A percentile compares a stretch with the other conserved stretches of the same genome.
Conservation (phyloP, 2,113 vertebrate genomes). For the Odocoileus virginianus region DNA sequence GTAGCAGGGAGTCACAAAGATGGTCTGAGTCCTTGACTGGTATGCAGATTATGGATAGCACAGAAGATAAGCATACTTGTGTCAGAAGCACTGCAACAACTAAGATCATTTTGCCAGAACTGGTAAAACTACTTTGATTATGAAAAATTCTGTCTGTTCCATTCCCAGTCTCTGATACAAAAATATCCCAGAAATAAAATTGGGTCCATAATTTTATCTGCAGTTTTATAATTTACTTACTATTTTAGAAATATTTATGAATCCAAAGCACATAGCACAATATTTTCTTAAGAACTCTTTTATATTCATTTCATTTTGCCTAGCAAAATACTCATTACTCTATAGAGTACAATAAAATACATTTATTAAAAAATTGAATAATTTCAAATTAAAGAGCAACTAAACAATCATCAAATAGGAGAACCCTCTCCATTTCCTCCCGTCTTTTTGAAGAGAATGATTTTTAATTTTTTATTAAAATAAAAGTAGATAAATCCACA, state of each 20-base stretch:
- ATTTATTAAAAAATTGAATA: not conserved
- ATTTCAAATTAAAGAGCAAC: not conserved
- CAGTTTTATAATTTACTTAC: not conserved
- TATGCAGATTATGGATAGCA: not conserved
- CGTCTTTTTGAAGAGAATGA: not conserved
- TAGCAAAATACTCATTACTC: not conserved
- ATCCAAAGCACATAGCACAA: not conserved
- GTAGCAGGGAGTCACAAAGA: not conserved
- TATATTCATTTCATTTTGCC: slow-evolving; percentile 23
- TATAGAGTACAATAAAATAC: not conserved
- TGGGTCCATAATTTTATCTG: not conserved
- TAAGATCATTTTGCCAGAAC: not conserved
- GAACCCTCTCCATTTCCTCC: not conserved
- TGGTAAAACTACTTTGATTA: not conserved
- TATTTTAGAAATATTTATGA: not conserved
- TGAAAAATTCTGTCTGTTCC: not conserved
- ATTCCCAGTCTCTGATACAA: not conserved
- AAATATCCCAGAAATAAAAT: not conserved
- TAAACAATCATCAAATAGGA: not conserved
- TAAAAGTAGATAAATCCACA: not conserved
- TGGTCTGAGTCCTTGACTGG: not conserved
- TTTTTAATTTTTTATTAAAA: not conserved
- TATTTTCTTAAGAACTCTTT: not conserved
- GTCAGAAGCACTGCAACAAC: not conserved
- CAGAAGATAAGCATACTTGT: not conserved